Base-by-base conservation (phyloP, 2,797 vertebrate species). In the Gouania willdenowi region DNA sequence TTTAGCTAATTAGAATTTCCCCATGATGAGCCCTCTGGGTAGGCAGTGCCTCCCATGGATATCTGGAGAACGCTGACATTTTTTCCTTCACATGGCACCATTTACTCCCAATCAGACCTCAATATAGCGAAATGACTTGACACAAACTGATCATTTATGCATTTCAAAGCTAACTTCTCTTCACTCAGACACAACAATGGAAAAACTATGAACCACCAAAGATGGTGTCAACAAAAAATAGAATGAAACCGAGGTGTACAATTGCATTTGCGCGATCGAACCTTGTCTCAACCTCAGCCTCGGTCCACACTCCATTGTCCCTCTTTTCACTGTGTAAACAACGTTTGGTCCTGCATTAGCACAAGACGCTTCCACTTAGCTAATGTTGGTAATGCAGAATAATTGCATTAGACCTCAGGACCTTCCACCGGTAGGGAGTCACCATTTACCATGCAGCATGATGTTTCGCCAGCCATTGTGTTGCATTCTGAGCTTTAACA, bases 1-100 rank as follows among this genome's bases (percentile, higher is more conserved):
- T 45, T 41, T 60, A 30, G 22, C 23, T 60, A 37, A 65, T 60
- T 48, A 42, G 14, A 14, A 14, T 30, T 12, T 48, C 20, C 16
- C 16, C 19, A 16, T 23, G 26, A 29, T 26, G 18, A 6, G 25
- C 14, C 13, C 22, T 29, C 13, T 15, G 19, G 3, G n/a, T 16
- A 12, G 12, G 6, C 6, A 4, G 12, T 1, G 12, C 26, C 12
- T 26, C 12, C 5, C 12, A 26, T 13, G 26, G 11, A 26, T 12
- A 12, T 26, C 11, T 3, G 5, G 11, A 6, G 26, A 13, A 14
- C 14, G 13, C 2, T n/a, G n/a, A n/a, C n/a, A n/a, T n/a, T n/a
- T n/a, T n/a, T n/a, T n/a, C n/a, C n/a, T n/a, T n/a, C n/a, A n/a
- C n/a, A n/a, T 28, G 26, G 23, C 0, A 10, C 6, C 15, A 15